Base-by-base conservation (phyloP, 2,888 invertebrate genomes). In the Sicus ferrugineus region DNA sequence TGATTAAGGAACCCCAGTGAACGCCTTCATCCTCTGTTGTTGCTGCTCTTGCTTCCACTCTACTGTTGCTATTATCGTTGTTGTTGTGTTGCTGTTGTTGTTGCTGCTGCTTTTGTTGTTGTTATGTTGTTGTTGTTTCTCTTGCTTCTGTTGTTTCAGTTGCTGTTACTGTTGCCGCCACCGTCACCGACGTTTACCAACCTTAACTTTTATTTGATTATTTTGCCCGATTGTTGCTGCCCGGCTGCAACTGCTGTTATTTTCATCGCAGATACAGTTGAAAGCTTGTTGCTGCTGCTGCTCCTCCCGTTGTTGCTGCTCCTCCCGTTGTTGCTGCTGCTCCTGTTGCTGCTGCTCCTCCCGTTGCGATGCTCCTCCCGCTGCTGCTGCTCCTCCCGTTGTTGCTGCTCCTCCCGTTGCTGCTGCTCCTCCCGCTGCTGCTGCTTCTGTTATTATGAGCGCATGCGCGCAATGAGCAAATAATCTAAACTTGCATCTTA, bases 401-500 rank as follows among this genome's bases (percentile, higher is more conserved):
- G 46, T 68, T 63, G 70, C 72, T 70, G 58, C 63, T 68, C 63
- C 70, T 70, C 66, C 72, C 64, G 72, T 67, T 66, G 67, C 38
- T 73, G 75, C 73, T 67, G 61, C 65, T 73, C 68, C n/a, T 38
- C 52, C 59, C 70, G 67, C 68, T 52, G 70, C 67, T 74, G 70
- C 67, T 69, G 64, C 66, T 73, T 69, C 54, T 74, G 61, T 69
- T 79, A 78, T 80, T 80, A 80, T 80, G 79, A 80, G 82, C 81
- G 80, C 81, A 78, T 80, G 81, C 79, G 80, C 79, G 76, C 79
- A 78, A 77, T 79, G 77, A 76, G 75, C 79, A 79, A 77, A 80
- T 76, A 81, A 81, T 81, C 81, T 81, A 79, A 81, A 82, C 81
- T 81, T 81, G 81, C 81, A 81, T 82, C 80, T 81, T 79, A 77